Evolutionary conservation across 2,888 invertebrate genomes (phyloP).

Genomic region (Eurytoma adleriae): DNA sequence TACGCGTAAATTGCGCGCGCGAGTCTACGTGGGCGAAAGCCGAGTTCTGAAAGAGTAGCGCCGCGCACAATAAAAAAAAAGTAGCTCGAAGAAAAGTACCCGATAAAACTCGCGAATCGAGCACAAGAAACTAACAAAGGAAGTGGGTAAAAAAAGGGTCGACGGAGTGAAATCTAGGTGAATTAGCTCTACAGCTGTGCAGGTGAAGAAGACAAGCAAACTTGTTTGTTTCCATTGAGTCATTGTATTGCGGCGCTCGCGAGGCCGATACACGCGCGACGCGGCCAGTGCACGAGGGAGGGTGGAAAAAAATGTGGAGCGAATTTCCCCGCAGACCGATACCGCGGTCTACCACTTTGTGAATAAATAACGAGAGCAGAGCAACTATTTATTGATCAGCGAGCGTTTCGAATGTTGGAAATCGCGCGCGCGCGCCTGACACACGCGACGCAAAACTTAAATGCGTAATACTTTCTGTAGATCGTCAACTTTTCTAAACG

Average conservation of each 20-base stretch:
- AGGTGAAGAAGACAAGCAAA: not conserved
- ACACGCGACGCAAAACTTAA: not conserved
- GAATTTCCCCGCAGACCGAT: not conserved
- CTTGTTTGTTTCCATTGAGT: conserved; percentile 6
- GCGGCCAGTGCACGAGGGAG: not conserved
- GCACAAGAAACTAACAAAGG: not conserved
- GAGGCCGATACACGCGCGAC: not conserved
- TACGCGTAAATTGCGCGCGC: conserved; percentile 1
- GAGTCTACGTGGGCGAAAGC: not conserved
- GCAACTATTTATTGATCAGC: conserved; percentile 38
- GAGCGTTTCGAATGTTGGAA: conserved; percentile 6
- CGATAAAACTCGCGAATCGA: not conserved
- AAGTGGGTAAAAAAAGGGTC: not conserved
- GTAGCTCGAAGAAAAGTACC: too few species aligned
- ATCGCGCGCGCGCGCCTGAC: not conserved
- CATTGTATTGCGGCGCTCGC: conserved; percentile 6
- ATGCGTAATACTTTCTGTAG: not conserved
- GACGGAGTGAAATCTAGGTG: conserved; percentile 16
- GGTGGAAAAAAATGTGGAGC: not conserved
- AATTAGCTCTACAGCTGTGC: conserved; percentile 1
- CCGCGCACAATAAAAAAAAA: too few species aligned
- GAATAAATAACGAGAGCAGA: conserved; percentile 27
- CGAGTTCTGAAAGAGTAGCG: too few species aligned
- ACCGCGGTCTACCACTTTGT: not conserved
- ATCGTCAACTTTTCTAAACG: too few species aligned